Evolutionary conservation across 1,140 invertebrate genomes (phyloP).

Genomic region (Cyclargus thomasi): DNA sequence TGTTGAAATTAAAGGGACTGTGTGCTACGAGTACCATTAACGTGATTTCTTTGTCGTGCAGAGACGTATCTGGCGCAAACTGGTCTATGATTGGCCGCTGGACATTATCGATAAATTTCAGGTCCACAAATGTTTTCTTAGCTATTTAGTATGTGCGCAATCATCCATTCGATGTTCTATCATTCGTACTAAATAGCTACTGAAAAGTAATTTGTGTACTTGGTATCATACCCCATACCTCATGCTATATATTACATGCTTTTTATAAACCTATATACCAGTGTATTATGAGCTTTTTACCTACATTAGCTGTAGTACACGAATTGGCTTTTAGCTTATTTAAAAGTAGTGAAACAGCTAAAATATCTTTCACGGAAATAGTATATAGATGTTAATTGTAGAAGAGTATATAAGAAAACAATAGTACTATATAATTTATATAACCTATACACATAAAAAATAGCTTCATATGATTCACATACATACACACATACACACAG

Average conservation of each 20-base stretch:
- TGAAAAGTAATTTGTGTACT: slow-evolving; percentile 53
- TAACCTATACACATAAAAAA: too few species aligned
- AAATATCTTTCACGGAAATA: not conserved
- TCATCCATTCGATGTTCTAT: slow-evolving; percentile 44
- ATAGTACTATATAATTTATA: too few species aligned
- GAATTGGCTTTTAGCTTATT: too few species aligned
- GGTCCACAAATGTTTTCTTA: slow-evolving; percentile 56
- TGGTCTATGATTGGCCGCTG: slow-evolving; percentile 52
- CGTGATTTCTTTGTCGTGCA: slow-evolving; percentile 40
- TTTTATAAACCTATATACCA: not conserved
- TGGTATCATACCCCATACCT: slow-evolving; percentile 26
- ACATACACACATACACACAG: not conserved
- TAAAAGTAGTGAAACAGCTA: too few species aligned
- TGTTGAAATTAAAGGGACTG: slow-evolving; percentile 1
- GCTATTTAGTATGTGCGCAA: slow-evolving; percentile 57
- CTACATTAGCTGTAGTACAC: too few species aligned
- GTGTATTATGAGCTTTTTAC: too few species aligned
- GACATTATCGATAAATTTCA: slow-evolving; percentile 48
- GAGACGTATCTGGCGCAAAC: slow-evolving; percentile 51
- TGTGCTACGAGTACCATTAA: slow-evolving; percentile 29
- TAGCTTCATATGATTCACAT: not conserved
- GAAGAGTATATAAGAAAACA: too few species aligned
- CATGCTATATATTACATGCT: not conserved
- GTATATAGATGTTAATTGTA: too few species aligned
- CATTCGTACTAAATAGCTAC: slow-evolving; percentile 56